These are phyloP conservation scores for Actenoides lindsayi DNA, from an alignment of 2,113 vertebrate species.

Conservation along the genomic window DNA sequence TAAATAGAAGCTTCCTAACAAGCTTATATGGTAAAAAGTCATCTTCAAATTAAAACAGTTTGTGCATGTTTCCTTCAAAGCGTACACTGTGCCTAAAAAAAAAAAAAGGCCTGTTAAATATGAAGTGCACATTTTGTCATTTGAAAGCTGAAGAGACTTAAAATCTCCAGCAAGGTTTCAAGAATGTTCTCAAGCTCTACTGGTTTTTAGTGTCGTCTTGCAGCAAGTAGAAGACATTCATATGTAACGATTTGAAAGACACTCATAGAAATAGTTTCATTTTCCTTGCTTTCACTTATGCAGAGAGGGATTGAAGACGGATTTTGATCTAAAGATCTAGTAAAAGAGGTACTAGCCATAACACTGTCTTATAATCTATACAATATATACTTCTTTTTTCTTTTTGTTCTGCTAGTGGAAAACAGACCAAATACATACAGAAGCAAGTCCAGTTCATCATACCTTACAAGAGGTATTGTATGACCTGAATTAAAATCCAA, in stretches of 20 bases:
- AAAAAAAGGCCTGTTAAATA: neutral
- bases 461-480: neutral
- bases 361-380: neutral
- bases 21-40: conserved; percentile 38
- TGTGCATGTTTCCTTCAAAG: neutral
- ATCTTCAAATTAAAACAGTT: neutral
- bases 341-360: neutral
- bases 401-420: neutral
- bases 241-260: neutral
- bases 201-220: neutral
- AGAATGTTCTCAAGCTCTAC: neutral
- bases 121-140: neutral
- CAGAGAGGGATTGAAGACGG: neutral
- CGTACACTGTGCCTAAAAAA: neutral
- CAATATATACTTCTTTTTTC: neutral
- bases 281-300: neutral
- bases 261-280: neutral
- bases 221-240: neutral
- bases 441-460: neutral
- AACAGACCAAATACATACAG: neutral
- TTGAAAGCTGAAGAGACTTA: neutral
- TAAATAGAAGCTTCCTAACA: neutral
- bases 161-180: neutral
- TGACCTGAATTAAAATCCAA: neutral
- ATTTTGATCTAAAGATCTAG: neutral